Percentiles rank a stretch among this genome's conserved stretches.
These are phyloP conservation scores for Antennarius striatus DNA, from an alignment of 2,113 vertebrate species.

Conservation along the genomic window DNA sequence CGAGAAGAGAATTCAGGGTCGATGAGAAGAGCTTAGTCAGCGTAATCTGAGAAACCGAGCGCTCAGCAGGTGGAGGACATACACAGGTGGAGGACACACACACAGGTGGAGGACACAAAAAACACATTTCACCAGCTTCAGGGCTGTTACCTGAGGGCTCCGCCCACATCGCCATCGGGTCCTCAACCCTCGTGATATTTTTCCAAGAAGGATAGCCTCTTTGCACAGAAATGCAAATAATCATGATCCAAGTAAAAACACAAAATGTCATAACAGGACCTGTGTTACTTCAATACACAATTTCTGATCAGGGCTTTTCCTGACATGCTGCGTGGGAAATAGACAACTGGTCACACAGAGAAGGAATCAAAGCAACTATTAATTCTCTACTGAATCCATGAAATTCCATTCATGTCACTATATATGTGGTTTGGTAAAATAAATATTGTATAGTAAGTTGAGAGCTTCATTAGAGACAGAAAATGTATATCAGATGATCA, in stretches of 20 bases:
- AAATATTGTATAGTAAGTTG: no score
- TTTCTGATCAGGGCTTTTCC: neutral
- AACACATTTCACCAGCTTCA: neutral
- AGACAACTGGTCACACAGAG: neutral
- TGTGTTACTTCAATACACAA: neutral
- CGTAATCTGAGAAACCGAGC: conserved; percentile 11
- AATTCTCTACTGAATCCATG: no score
- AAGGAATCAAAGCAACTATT: neutral
- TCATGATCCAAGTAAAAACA: neutral
- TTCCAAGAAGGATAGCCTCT: conserved; percentile 6
- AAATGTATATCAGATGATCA: no score
- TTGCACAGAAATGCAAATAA: conserved; percentile 2
- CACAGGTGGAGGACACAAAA: neutral
- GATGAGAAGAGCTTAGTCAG: neutral
- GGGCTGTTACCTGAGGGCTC: neutral
- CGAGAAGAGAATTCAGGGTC: conserved; percentile 3
- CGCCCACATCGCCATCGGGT: neutral
- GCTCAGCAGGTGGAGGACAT: conserved; percentile 2
- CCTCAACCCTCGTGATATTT: neutral
- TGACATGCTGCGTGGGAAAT: conserved; percentile 13
- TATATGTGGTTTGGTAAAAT: no score
- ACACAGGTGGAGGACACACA: neutral
- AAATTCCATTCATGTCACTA: no score
- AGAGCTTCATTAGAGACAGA: no score
- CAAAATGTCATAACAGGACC: neutral